Evolutionary conservation across 2,888 invertebrate genomes (phyloP), one percentile per base, ranked within the genome.

Genomic region (Lasioglossum marginatum): DNA sequence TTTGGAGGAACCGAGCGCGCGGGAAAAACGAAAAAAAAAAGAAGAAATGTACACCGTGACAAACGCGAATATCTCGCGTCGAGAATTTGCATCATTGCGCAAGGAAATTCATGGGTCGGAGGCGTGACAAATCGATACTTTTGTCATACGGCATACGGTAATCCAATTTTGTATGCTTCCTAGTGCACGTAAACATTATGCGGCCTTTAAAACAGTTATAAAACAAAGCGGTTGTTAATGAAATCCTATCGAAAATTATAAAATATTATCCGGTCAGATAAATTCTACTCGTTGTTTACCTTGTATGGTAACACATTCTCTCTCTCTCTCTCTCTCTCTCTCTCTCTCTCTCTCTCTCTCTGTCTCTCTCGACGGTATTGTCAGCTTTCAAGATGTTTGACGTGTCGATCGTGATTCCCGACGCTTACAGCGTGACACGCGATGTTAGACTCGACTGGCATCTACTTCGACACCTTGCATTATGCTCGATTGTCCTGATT

Each of bases 381-480:
- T 85, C 87, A 80, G 87, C 82, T 82, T 80, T 82, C 87, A 74
- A 80, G 87, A 87, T 87, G 82, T 82, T 77, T 79, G 87, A 85
- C 86, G 86, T 66, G 85, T 86, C 85, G 85, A 85, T 87, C 86
- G 79, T 87, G 87, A 86, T 79, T 85, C 87, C 72, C 75, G 43
- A 71, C 87, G 87, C 86, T 85, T 85, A 82, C 82, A 85, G 82
- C 77, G 79, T 77, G 82, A 82, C 86, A 86, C 86, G 87, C 85
- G 86, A 87, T 85, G 86, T 85, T 82, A 85, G 85, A 86, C 82
- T 74, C 86, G 85, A 82, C 79, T 85, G 85, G 86, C 85, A 85
- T 87, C 86, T 78, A 79, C 87, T 87, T 87, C 87, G 87, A 87
- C 87, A 86, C 87, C 82, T 86, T 77, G 82, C 82, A 43, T 82